phyloP scores from a whole-genome alignment of 2,113 vertebrate species.

The Syngnathoides biaculeatus region DNA sequence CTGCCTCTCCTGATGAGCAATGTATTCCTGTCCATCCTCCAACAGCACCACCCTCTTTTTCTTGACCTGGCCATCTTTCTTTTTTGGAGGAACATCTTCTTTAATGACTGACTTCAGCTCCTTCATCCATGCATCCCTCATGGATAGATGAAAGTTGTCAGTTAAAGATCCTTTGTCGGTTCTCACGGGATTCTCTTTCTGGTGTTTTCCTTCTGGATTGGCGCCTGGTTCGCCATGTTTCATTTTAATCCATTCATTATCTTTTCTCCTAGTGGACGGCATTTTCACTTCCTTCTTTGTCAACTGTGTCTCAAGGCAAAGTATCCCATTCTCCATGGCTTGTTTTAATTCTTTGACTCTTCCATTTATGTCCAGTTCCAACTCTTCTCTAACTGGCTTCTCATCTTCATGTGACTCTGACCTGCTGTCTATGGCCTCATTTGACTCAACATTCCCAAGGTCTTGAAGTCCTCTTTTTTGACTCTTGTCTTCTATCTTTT shows the following conservation, averaged over 20 bases:
- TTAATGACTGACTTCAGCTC: slow-evolving; percentile 63
- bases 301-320: neutral
- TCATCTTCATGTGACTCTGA: neutral
- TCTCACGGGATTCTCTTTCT: slow-evolving; percentile 41
- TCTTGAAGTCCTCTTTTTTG: neutral
- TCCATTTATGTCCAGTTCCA: slow-evolving; percentile 15
- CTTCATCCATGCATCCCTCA: slow-evolving; percentile 51
- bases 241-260: slow-evolving; percentile 52
- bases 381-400: neutral
- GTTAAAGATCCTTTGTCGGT: slow-evolving; percentile 16
- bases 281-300: slow-evolving; percentile 18
- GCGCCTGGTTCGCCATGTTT: slow-evolving; percentile 8
- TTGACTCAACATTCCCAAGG: neutral
- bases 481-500: slow-evolving; percentile 6
- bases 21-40: slow-evolving; percentile 44
- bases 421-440: neutral
- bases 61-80: slow-evolving; percentile 48
- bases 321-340: slow-evolving; percentile 19
- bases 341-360: slow-evolving; percentile 35
- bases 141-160: neutral
- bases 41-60: slow-evolving; percentile 62
- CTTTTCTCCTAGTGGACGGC: slow-evolving; percentile 29
- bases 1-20: slow-evolving; percentile 41
- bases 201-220: slow-evolving; percentile 21
- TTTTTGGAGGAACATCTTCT: slow-evolving; percentile 20